phyloP scores from a whole-genome alignment of 2,113 vertebrate species.

The Cricetomys ansorgei region DNA sequence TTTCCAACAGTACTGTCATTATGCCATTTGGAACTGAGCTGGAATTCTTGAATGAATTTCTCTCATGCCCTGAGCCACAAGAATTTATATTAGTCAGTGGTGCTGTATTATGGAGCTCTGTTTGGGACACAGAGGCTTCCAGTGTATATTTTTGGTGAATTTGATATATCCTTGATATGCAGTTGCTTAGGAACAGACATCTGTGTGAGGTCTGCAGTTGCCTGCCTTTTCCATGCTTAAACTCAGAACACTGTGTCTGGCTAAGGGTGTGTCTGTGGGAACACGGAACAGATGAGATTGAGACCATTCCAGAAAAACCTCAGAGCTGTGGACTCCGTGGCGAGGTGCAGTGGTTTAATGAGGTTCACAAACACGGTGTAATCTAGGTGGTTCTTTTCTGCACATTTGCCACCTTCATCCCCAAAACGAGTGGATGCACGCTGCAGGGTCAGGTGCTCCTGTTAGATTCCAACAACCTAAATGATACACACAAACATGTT shows the following conservation, averaged over 20 bases:
- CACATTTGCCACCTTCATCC: not conserved
- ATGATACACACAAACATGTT: not conserved
- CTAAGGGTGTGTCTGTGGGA: constrained; percentile 6
- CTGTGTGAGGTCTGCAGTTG: constrained; percentile 56
- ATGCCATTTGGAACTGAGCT: not conserved
- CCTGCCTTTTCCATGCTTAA: constrained; percentile 55
- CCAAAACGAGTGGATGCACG: not conserved
- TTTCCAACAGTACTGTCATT: not conserved
- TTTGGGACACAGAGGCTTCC: constrained; percentile 46
- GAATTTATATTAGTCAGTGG: constrained; percentile 65
- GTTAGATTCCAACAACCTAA: constrained; percentile 27
- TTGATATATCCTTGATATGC: constrained; percentile 41
- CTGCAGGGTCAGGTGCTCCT: not conserved
- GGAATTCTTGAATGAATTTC: not conserved
- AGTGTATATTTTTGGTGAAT: constrained; percentile 63
- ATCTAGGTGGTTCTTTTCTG: not conserved
- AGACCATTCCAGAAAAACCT: constrained; percentile 1
- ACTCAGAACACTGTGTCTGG: constrained; percentile 43
- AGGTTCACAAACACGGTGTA: not conserved
- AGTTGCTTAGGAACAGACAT: constrained; percentile 69
- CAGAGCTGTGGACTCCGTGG: not conserved
- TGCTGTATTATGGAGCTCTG: constrained; percentile 25
- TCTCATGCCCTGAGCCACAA: not conserved
- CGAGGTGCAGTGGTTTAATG: not conserved
- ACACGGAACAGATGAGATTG: constrained; percentile 21